Conservation (phyloP, 2,797 vertebrate species). For the Acropternis orthonyx region DNA sequence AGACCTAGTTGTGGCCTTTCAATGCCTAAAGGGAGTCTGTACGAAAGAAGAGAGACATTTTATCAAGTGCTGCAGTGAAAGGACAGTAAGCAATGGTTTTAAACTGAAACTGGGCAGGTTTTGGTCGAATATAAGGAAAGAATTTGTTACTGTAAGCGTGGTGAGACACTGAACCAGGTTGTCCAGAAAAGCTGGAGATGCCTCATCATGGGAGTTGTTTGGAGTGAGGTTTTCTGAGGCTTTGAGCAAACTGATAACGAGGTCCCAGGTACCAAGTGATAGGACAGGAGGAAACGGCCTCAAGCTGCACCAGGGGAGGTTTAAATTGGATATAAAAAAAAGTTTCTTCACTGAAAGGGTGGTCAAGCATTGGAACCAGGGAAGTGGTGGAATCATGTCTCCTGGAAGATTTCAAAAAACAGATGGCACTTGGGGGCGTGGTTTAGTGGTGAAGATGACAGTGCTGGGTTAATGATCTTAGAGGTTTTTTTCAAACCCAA, state of each 20-base stretch:
- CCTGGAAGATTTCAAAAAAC: background rate
- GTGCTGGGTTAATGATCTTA: background rate
- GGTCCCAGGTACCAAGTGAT: background rate
- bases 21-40: background rate
- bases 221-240: background rate
- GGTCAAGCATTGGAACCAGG: background rate
- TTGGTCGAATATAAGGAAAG: background rate
- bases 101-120: background rate
- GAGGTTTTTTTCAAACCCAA: background rate
- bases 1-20: rapidly evolving
- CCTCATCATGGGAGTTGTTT: rapidly evolving
- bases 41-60: background rate
- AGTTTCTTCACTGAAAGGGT: background rate
- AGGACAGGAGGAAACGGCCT: background rate
- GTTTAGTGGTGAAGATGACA: background rate
- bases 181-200: background rate
- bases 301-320: background rate
- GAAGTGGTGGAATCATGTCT: background rate
- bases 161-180: background rate
- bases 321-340: background rate
- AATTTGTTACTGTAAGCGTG: rapidly evolving
- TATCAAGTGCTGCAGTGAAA: background rate
- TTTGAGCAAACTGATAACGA: background rate
- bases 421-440: rapidly evolving
- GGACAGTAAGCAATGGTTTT: background rate